Percentiles rank a stretch among this genome's conserved stretches.
Conservation (phyloP, 2,113 vertebrate genomes). For the Neofelis nebulosa region DNA sequence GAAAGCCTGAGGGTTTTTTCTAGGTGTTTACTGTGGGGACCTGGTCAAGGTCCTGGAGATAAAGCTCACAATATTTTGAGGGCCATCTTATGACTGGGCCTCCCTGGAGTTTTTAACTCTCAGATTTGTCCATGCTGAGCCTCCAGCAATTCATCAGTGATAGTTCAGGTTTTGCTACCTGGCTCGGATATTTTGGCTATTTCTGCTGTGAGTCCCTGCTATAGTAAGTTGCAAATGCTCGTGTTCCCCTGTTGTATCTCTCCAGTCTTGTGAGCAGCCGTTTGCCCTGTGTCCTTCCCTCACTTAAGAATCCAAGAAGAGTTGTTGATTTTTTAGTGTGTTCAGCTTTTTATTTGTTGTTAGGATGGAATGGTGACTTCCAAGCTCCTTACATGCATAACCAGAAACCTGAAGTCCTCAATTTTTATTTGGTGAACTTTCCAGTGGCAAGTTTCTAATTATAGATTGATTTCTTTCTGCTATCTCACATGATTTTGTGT, state of each 20-base stretch:
- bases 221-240: background rate
- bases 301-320: background rate
- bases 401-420: background rate
- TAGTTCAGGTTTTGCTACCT: background rate
- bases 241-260: background rate
- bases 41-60: background rate
- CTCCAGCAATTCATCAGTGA: background rate
- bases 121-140: background rate
- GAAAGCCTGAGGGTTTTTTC: background rate
- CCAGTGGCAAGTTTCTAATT: constrained; percentile 9
- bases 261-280: too few relatives aligned
- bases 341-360: background rate
- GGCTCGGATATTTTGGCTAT: background rate
- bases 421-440: background rate
- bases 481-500: background rate
- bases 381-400: background rate
- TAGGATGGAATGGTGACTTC: background rate
- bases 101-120: constrained; percentile 1
- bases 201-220: background rate
- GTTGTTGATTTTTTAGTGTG: background rate
- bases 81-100: background rate
- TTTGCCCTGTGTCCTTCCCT: background rate
- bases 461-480: background rate
- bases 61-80: background rate
- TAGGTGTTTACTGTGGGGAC: background rate